Percentiles rank a stretch among this genome's conserved stretches.
Conservation (phyloP, 2,888 invertebrate species). For the Aethes cnicana region DNA sequence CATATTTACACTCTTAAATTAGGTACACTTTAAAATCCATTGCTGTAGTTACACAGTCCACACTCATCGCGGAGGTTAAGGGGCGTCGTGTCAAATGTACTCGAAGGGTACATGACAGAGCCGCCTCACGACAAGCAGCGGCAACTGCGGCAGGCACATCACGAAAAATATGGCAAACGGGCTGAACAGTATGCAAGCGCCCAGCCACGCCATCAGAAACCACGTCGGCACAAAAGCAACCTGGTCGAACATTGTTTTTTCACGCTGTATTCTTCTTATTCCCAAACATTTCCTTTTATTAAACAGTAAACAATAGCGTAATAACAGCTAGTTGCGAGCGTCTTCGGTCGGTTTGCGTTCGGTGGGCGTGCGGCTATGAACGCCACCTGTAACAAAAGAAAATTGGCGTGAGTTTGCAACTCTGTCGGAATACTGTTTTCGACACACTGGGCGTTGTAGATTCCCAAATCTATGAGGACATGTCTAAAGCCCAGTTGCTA, state of each 20-base stretch:
- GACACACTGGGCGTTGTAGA: no score
- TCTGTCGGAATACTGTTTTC: slow-evolving; percentile 9
- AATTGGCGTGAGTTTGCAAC: slow-evolving; percentile 23
- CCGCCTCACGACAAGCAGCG: slow-evolving; percentile 85
- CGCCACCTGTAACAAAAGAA: slow-evolving; percentile 72
- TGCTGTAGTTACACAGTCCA: background rate
- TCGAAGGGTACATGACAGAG: slow-evolving; percentile 86
- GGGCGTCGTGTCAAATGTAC: slow-evolving; percentile 73
- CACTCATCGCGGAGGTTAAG: slow-evolving; percentile 9
- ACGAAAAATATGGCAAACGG: slow-evolving; percentile 86
- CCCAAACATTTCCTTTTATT: slow-evolving; percentile 57
- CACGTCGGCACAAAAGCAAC: slow-evolving; percentile 76
- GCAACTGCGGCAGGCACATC: slow-evolving; percentile 86
- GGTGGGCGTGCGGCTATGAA: slow-evolving; percentile 61
- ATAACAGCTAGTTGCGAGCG: slow-evolving; percentile 43
- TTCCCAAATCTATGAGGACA: no score
- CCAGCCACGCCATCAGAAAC: slow-evolving; percentile 84
- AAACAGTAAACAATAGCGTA: slow-evolving; percentile 43
- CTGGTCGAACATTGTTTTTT: slow-evolving; percentile 68
- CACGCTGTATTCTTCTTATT: slow-evolving; percentile 40
- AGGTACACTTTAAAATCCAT: slow-evolving; percentile 16
- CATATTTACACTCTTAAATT: slow-evolving; percentile 19
- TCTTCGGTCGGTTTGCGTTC: slow-evolving; percentile 44
- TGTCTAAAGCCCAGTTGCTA: no score
- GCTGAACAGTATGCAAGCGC: slow-evolving; percentile 84